These are phyloP conservation scores for Apogon talboti DNA, from an alignment of 2,797 vertebrate species.

Conservation along the genomic window DNA sequence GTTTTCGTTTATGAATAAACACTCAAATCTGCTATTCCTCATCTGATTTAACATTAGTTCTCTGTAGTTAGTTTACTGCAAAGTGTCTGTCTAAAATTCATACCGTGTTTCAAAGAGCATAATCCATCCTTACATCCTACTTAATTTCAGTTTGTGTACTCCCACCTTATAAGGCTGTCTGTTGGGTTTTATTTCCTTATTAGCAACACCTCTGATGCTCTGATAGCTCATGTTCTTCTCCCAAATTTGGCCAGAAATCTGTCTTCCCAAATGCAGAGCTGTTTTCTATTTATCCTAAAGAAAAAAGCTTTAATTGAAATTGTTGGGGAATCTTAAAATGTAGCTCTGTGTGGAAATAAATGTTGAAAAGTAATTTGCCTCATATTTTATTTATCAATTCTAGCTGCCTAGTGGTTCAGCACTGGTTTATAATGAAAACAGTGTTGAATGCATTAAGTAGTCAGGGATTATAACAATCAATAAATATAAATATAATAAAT, in stretches of 20 bases:
- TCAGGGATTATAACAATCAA: neutral
- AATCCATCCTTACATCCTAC: conserved; percentile 9
- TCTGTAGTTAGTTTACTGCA: neutral
- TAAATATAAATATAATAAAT: neutral
- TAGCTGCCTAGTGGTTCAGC: neutral
- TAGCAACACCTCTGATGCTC: conserved; percentile 13
- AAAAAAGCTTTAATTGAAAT: neutral
- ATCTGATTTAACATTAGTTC: neutral
- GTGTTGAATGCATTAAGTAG: neutral
- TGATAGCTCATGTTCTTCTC: conserved; percentile 12
- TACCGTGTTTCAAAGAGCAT: neutral
- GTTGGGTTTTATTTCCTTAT: conserved; percentile 11
- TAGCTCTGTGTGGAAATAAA: neutral
- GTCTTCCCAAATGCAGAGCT: neutral
- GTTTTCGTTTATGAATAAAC: too few relatives aligned
- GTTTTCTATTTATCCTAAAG: neutral
- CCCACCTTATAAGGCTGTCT: neutral
- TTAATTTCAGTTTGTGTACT: neutral
- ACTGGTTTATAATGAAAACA: neutral
- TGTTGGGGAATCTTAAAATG: neutral
- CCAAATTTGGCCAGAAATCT: conserved; percentile 10
- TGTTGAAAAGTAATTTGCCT: neutral
- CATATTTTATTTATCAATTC: neutral
- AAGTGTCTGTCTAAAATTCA: neutral
- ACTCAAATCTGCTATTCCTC: neutral